Evolutionary conservation across 2,113 vertebrate species (phyloP).

Genomic region (Hippocampus zosterae): DNA sequence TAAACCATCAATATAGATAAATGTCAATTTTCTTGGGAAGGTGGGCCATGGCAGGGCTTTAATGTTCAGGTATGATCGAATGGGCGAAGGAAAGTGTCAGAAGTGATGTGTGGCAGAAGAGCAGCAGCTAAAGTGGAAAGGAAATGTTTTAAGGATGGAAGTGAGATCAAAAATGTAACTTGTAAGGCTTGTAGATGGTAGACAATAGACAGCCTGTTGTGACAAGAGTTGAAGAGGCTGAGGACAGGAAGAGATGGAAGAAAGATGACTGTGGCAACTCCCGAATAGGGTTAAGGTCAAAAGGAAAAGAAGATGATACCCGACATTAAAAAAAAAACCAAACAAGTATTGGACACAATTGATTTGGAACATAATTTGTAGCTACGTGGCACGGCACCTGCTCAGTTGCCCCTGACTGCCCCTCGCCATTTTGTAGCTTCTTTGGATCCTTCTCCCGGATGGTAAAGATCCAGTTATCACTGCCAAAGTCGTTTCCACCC

Average conservation of each 20-base stretch:
- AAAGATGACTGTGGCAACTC: background rate
- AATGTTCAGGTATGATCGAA: background rate
- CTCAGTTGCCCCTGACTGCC: constrained; percentile 74
- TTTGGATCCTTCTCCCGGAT: constrained; percentile 91
- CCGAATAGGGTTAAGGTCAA: background rate
- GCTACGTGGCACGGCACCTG: constrained; percentile 53
- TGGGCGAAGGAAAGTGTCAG: too few species aligned
- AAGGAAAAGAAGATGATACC: background rate
- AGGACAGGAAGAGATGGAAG: background rate
- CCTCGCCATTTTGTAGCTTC: constrained; percentile 88
- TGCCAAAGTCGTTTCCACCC: constrained; percentile 84
- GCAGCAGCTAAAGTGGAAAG: too few species aligned
- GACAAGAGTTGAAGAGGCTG: too few species aligned
- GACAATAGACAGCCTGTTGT: too few species aligned
- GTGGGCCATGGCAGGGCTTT: too few species aligned
- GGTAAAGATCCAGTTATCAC: constrained; percentile 92
- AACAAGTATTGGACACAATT: background rate
- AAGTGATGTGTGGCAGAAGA: too few species aligned
- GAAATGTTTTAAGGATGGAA: too few species aligned
- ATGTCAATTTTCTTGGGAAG: too few species aligned
- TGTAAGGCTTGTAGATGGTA: too few species aligned
- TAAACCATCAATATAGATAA: too few species aligned
- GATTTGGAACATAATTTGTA: background rate
- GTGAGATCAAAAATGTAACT: too few species aligned
- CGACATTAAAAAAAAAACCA: too few species aligned